Evolutionary conservation across 2,113 vertebrate species (phyloP), one percentile per base, ranked within the genome.

Genomic region (Pristiophorus japonicus): DNA sequence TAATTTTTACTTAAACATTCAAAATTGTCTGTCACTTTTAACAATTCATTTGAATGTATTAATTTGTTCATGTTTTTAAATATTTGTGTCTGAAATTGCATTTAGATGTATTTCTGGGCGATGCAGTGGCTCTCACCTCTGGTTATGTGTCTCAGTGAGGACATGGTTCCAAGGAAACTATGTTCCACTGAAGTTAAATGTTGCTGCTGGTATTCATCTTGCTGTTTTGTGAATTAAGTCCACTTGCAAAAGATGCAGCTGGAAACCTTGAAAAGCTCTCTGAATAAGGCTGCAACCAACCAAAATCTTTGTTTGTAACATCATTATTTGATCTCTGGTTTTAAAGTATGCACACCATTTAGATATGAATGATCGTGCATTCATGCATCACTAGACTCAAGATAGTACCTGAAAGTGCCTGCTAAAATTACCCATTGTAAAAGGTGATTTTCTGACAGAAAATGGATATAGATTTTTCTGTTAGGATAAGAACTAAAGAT

Each of bases 1-100:
- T 99, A 99, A 98, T 99, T 98, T 98, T 97, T 98, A 98, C 97
- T 97, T 97, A 97, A 97, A 51, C 93, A 47, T 70, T 94, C 42
- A 94, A 45, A 94, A 94, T 70, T 47, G 63, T 42, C 20, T 70
- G 22, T 94, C 66, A 94, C 42, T 67, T 70, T 73, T 51, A 63
- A 63, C 62, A 93, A 94, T 27, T 51, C 22, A 27, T 66, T 42
- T 51, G 38, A 51, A 70, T 70, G 93, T 47, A 20, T 22, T 7
- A 91, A 90, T 59, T 24, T 55, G 4, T 90, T 59, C 30, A 92
- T 38, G 34, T 92, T 38, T 65, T 92, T 22, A 92, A 92, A 38
- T 63, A 92, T 38, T 18, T 92, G 47, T 87, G 30, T 16, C 30
- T 63, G 34, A 63, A 42, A 92, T 92, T 65, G n/a, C 88, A 30